Base-by-base conservation (phyloP, 1,140 invertebrate species). In the Drosophila asahinai region DNA sequence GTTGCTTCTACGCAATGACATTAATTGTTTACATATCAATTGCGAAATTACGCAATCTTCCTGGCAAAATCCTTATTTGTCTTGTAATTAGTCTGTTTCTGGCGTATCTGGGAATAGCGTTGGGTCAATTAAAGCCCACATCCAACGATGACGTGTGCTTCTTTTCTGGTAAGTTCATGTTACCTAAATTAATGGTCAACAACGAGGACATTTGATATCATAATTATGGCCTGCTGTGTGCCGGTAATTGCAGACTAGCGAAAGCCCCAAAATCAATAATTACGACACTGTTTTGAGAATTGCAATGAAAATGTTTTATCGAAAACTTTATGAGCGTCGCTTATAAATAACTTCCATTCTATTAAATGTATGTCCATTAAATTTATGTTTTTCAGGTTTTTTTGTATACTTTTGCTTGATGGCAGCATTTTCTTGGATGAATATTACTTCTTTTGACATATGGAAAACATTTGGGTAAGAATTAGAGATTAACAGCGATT, bases 401-500 rank as follows among this genome's bases (percentile, higher is more conserved):
- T 94, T 95, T 48, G 95, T 97, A 54, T 97, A 98, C 91, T 98
- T 97, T 92, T 97, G 96, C 73, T 96, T 97, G 91, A 94, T 98
- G 83, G 95, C 97, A 5, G 96, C 96, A 60, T 98, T 98, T 93
- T 96, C 96, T 71, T 99, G 98, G 98, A 95, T 98, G 89, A 97
- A 97, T 93, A 95, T 97, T 45, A 98, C 98, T 95, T 97, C 97
- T 81, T 96, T 97, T 91, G 97, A 98, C 92, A 97, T 97, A 86
- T 98, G 96, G 95, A 96, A 96, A 94, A 97, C 97, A 58, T 97
- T 97, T 93, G 96, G 96, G 96, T 97, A 94, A 95, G 65, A 57
- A 52, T 40, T 33, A 1, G 30, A 33, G 30, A 6, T 22, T 22
- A 22, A 22, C 19, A 22, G 19, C 19, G 19, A 22, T 22, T 22